A percentile compares a stretch with the other conserved stretches of the same genome.
Conservation (phyloP, 1,140 invertebrate genomes). For the Pantala flavescens region DNA sequence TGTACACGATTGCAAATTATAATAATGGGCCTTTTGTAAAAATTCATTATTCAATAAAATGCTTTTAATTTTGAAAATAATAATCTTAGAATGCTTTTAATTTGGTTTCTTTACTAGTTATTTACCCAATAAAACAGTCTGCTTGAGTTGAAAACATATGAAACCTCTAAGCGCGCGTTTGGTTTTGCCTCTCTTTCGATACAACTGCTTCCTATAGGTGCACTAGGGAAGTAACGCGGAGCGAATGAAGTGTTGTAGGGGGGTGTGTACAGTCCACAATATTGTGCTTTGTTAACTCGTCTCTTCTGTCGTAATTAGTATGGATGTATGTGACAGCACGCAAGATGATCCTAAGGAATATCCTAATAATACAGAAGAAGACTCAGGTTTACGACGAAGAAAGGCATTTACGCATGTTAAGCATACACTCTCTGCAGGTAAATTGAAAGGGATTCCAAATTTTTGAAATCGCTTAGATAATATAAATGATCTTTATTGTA, state of each 20-base stretch:
- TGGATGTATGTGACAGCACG: background rate
- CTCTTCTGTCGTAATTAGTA: background rate
- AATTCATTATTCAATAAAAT: no score
- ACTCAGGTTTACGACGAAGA: background rate
- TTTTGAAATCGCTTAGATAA: background rate
- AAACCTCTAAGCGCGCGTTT: background rate
- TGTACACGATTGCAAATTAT: no score
- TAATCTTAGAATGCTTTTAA: no score
- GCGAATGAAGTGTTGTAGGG: background rate
- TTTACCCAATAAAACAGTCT: no score
- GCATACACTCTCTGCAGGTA: background rate
- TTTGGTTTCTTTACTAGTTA: no score
- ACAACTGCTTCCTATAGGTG: background rate
- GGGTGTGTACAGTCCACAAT: background rate
- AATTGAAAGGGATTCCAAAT: background rate
- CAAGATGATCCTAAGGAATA: background rate
- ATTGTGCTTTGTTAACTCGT: background rate
- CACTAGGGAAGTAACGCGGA: background rate
- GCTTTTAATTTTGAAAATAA: no score
- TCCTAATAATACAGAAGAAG: background rate
- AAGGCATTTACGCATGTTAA: background rate
- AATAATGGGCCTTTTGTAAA: no score
- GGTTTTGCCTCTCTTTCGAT: background rate
- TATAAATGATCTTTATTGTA: background rate
- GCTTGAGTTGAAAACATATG: no score